Base-by-base conservation (phyloP, 2,797 vertebrate genomes). In the Leucoraja ocellata region DNA sequence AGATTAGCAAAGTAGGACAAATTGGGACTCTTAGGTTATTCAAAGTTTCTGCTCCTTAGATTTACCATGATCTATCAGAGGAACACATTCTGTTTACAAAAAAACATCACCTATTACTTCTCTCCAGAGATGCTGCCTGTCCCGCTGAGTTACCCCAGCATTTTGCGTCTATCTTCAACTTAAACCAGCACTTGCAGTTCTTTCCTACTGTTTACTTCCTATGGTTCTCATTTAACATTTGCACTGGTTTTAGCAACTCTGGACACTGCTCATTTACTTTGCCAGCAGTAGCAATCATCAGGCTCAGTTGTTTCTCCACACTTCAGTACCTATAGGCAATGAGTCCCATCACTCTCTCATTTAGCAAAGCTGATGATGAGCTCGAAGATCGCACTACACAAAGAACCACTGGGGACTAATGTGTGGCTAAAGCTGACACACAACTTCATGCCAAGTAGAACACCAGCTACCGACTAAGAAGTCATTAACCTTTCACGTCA, bases 11-110 rank as follows among this genome's bases (percentile, higher is more conserved):
- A 32, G 84, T 16, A 36, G 16, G 32, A 23, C 13, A 9, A 7
- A 21, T 88, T 36, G 61, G 5, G n/a, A 68, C 84, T 65, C 16
- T 88, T 63, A 65, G 84, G 36, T 68, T 65, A 88, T 32, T 88
- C n/a, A 65, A 63, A 88, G n/a, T 68, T 13, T 16, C 6, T 65
- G 84, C 28, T 63, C 84, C 58, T 65, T 32, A 28, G 7, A 83
- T 83, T 11, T 8, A 86, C 58, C 6, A 6, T 58, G 63, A 86
- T 86, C 83, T 14, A 88, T 88, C 84, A 68, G 36, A 68, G 36
- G 8, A 36, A 88, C n/a, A 88, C 61, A 88, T 68, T 68, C n/a
- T 88, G 63, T 88, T 88, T 88, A 88, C 36, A 54, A 54, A 54
- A 54, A 54, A 54, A 4, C n/a, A 54, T 54, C 46, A 54, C 46